Evolutionary conservation across 92 coral and sea anemone species (phyloP), one percentile per base, ranked within the genome.

Genomic region (Paragorgia papillata): DNA sequence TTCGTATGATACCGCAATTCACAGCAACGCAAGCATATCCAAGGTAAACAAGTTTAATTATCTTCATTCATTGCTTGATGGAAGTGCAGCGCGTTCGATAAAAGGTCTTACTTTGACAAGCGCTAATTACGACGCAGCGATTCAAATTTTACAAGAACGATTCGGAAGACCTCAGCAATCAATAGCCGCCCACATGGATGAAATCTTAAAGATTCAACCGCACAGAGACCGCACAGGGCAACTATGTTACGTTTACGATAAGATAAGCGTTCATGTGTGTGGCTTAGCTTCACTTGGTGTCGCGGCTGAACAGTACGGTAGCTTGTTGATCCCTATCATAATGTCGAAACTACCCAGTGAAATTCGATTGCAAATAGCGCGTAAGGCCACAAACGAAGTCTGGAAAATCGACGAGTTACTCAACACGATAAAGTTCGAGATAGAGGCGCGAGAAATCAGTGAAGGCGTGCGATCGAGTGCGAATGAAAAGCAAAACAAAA

Each of bases 101-200:
- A 24, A 46, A 24, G 83, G 65, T 18, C 73, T 79, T 43, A 54
- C 62, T 40, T 63, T 77, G 29, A 63, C 82, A 27, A 9, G 46
- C 44, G 74, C 57, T 19, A 77, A 77, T 43, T 77, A 77, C 31
- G 57, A 46, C 15, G 25, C 56, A 21, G 80, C 80, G 18, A 39
- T 58, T 37, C 69, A 24, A 37, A 53, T 76, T 37, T 51, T 62
- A 28, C 68, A 77, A 77, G 80, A 74, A 55, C 46, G 80, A 74
- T 74, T 74, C 57, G 71, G 80, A 0, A 74, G 54, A 31, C 28
- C 71, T 17, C 80, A 74, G 31, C 62, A 22, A 6, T 0, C 57
- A 33, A 74, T 74, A 18, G 64, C 62, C 19, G 80, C 80, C 9
- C 80, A 74, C 35, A 74, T 74, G 80, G 80, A 74, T 57, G 51